A percentile compares a stretch with the other conserved stretches of the same genome.
Conservation (phyloP, 2,888 invertebrate genomes). For the Arctia plantaginis region DNA sequence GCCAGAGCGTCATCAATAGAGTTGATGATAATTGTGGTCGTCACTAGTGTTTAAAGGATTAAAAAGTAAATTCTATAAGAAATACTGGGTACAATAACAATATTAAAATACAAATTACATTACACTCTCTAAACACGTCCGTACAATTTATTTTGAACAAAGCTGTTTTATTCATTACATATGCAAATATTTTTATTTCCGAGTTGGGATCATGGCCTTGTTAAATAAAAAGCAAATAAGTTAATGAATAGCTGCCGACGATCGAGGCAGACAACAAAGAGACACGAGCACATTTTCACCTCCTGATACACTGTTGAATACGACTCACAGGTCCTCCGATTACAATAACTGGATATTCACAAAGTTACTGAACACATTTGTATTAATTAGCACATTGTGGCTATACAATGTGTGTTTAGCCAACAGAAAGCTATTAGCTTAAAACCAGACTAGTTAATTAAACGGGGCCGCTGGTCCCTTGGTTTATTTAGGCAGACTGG, state of each 20-base stretch:
- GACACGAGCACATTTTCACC: not conserved
- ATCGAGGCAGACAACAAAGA: not conserved
- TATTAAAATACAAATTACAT: not conserved
- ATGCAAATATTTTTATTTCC: slow-evolving; percentile 6
- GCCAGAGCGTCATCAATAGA: not conserved
- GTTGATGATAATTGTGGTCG: not conserved
- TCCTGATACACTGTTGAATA: not conserved
- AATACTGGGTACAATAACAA: not conserved
- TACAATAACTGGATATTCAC: not conserved
- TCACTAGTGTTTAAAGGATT: not conserved
- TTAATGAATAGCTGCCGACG: not conserved
- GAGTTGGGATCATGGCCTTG: not conserved
- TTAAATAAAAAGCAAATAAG: slow-evolving; percentile 1
- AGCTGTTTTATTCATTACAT: not conserved
- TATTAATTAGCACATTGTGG: no score
- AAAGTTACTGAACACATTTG: no score
- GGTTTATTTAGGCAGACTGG: no score
- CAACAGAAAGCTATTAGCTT: no score
- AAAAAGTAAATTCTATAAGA: not conserved
- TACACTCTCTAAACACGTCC: not conserved
- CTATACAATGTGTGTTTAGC: no score
- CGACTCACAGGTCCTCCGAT: not conserved
- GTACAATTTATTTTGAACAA: not conserved
- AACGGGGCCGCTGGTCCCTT: no score
- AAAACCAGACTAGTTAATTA: no score